Base-by-base conservation (phyloP, 1,140 invertebrate species). In the Brachionus rotundiformis region DNA sequence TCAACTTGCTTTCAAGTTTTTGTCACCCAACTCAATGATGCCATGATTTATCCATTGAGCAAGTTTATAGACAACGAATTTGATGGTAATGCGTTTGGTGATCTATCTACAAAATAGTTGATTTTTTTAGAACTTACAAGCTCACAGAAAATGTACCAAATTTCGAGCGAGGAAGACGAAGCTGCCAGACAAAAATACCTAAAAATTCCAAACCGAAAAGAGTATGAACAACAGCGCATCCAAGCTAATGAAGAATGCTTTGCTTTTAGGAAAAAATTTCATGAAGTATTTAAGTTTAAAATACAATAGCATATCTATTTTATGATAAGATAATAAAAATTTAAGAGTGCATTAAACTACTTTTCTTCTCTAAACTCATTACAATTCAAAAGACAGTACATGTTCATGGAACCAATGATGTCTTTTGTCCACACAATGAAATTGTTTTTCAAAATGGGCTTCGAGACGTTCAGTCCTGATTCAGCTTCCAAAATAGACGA, bases 1-100 rank as follows among this genome's bases (percentile, higher is more conserved):
- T 73, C 68, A 16, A 73, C 36, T 4, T 73, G 68, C 19, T 73
- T 73, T 73, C 68, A 73, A 73, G 68, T 73, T 11, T 44, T 73
- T 44, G 68, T 73, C 8, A 73, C 68, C 13, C 68, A 73, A 25
- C 8, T 73, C 3, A 73, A 73, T 27, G 68, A 73, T 29, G 19
- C 68, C 7, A 44, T 73, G 39, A 25, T 73, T 44, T 73, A 73
- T 73, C 68, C 68, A 44, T 73, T 73, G 25, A 73, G 44, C 25
- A 73, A 73, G 25, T 44, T 73, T 25, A 44, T 73, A 73, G 68
- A 73, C 6, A 44, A 25, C 11, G 68, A 73, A 25, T 73, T 73
- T 44, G 68, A 73, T 73, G 68, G 68, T 73, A 44, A n/a, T n/a
- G n/a, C n/a, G n/a, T n/a, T n/a, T n/a, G n/a, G n/a, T n/a, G n/a